These are phyloP conservation scores for Cynocephalus volans DNA, from an alignment of 2,113 vertebrate genomes.

Conservation along the genomic window DNA sequence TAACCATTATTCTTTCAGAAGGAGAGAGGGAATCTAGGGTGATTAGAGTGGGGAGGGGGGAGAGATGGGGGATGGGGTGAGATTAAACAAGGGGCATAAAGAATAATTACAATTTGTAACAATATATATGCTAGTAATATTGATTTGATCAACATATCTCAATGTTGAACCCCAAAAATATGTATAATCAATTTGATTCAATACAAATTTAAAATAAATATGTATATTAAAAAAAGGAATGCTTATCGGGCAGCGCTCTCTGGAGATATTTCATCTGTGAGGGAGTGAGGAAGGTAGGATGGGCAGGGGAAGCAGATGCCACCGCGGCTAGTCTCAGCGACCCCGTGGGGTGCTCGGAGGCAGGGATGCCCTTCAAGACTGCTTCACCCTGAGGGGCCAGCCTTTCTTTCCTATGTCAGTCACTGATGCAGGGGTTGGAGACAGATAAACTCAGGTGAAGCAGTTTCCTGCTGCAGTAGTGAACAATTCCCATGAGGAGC, in stretches of 20 bases:
- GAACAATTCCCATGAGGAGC: neutral
- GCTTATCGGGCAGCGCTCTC: neutral
- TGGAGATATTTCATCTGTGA: neutral
- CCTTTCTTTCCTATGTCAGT: neutral
- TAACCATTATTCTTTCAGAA: too few relatives aligned
- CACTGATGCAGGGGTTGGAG: neutral
- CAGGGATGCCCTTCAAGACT: neutral
- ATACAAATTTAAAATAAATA: too few relatives aligned
- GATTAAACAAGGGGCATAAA: too few relatives aligned
- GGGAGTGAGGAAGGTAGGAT: neutral
- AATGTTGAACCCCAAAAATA: too few relatives aligned
- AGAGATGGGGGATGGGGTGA: too few relatives aligned
- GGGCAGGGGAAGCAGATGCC: accelerated
- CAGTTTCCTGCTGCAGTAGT: neutral
- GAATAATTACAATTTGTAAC: too few relatives aligned
- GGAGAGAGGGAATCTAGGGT: too few relatives aligned
- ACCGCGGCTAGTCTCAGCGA: neutral
- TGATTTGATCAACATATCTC: too few relatives aligned
- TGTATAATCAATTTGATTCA: too few relatives aligned
- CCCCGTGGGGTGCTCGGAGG: neutral
- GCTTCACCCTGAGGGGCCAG: neutral
- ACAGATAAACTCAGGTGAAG: neutral
- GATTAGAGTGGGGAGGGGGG: too few relatives aligned
- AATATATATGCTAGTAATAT: too few relatives aligned
- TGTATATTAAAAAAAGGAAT: too few relatives aligned